Evolutionary conservation across 1,140 invertebrate genomes (phyloP).

Genomic region (Polyergus mexicanus): DNA sequence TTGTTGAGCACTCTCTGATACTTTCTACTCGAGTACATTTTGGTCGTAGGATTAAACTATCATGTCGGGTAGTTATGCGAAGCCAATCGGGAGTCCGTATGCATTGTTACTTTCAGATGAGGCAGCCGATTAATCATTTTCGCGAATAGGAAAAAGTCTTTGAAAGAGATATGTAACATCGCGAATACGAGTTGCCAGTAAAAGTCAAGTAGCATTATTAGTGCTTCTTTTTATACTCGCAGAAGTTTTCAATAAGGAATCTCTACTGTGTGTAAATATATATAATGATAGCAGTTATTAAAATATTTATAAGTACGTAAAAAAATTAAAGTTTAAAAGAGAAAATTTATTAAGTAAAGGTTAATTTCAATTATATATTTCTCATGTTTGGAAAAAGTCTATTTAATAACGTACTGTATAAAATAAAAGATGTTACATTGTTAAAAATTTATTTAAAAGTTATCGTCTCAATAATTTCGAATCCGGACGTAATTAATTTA

Average conservation of each 20-base stretch:
- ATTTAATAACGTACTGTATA: background rate
- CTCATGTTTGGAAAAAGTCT: background rate
- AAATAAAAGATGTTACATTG: background rate
- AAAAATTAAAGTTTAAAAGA: background rate
- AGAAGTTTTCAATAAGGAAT: background rate
- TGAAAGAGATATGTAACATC: background rate
- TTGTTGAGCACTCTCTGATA: background rate
- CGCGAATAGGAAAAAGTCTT: background rate
- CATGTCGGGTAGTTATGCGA: background rate
- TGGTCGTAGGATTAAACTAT: background rate
- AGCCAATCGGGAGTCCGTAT: background rate
- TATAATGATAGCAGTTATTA: background rate
- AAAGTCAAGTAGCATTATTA: background rate
- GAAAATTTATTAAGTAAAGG: background rate
- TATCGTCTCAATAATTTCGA: conserved; percentile 1
- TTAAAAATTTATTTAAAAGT: background rate
- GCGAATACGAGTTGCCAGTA: background rate
- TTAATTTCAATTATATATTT: background rate
- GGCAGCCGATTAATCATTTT: background rate
- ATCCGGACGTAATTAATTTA: background rate
- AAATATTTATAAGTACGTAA: background rate
- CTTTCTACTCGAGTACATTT: background rate
- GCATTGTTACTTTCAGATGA: background rate
- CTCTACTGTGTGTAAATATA: background rate
- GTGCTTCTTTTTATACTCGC: background rate